Percentiles rank a stretch among this genome's conserved stretches.
Evolutionary conservation across 2,888 invertebrate species (phyloP).

Genomic region (Acanthosepion esculentum): DNA sequence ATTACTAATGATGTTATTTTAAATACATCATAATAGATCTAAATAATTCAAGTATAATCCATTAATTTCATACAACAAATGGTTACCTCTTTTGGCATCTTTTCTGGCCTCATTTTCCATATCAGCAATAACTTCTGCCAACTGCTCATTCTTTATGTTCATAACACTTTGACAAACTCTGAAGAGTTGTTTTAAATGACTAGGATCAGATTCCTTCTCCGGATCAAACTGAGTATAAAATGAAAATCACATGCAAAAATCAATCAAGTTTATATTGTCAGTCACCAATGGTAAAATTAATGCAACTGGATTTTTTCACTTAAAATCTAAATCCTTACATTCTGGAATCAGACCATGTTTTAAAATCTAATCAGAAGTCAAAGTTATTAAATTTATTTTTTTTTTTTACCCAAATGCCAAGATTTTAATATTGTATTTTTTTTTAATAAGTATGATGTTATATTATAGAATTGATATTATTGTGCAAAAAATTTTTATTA

Average conservation of each 20-base stretch:
- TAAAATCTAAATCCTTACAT: neutral
- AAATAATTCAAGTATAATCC: too few relatives aligned
- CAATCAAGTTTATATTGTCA: neutral
- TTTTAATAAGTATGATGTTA: too few relatives aligned
- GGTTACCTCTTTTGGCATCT: constrained; percentile 67
- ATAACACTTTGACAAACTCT: constrained; percentile 69
- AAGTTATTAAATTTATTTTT: too few relatives aligned
- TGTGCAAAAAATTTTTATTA: too few relatives aligned
- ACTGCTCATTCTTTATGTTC: constrained; percentile 67
- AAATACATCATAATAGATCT: too few relatives aligned
- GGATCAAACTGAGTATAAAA: constrained; percentile 59
- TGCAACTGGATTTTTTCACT: neutral
- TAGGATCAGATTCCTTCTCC: constrained; percentile 63
- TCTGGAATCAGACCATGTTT: neutral
- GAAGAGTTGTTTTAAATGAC: constrained; percentile 70
- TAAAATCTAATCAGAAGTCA: too few relatives aligned
- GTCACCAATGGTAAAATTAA: neutral
- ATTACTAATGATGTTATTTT: too few relatives aligned
- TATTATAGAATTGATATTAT: too few relatives aligned
- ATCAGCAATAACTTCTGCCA: constrained; percentile 69
- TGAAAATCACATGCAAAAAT: neutral
- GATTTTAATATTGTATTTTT: too few relatives aligned
- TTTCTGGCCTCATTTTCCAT: constrained; percentile 66
- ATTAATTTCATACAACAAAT: neutral
- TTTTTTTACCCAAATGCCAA: too few relatives aligned